Base-by-base conservation (phyloP, 2,888 invertebrate genomes). In the Dendrolimus houi region DNA sequence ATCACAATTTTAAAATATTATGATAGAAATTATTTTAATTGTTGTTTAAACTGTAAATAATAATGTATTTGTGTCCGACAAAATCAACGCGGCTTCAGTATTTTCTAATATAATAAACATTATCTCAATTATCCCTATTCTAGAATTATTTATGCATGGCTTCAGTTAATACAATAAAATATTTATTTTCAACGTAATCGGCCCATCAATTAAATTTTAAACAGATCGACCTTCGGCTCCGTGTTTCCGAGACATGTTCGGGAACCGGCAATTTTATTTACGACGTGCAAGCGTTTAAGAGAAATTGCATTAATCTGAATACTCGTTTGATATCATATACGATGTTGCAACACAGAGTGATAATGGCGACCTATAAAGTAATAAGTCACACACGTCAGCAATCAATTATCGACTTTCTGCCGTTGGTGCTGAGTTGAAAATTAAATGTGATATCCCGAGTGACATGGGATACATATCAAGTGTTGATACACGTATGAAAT, bases 221-320 rank as follows among this genome's bases (percentile, higher is more conserved):
- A 76, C 69, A 66, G 64, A 72, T 73, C 70, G 75, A 77, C 80
- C 82, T 81, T 83, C 77, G 69, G 70, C 74, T 76, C 70, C 29
- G 29, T 29, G 66, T 70, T 70, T 68, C 67, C 60, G 70, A 71
- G 68, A 70, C 72, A 72, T 75, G 77, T 74, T 78, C 80, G 75
- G 76, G 75, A 81, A 84, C 83, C 82, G 79, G 83, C 84, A 87
- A 88, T 90, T 88, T 90, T 87, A 90, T 90, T 88, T 90, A 89
- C 83, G 88, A 88, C 87, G 87, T 89, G 89, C 84, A 88, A 88
- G 86, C 89, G 83, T 87, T 90, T 90, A 90, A 90, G 87, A 89
- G 87, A 88, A 89, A 90, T 89, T 88, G 87, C 89, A 90, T 88
- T 89, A 88, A 90, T 90, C 85, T 87, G 87, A 88, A 89, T 89